phyloP scores from a whole-genome alignment of 1,140 invertebrate genomes.

The Agraylea sexmaculata region DNA sequence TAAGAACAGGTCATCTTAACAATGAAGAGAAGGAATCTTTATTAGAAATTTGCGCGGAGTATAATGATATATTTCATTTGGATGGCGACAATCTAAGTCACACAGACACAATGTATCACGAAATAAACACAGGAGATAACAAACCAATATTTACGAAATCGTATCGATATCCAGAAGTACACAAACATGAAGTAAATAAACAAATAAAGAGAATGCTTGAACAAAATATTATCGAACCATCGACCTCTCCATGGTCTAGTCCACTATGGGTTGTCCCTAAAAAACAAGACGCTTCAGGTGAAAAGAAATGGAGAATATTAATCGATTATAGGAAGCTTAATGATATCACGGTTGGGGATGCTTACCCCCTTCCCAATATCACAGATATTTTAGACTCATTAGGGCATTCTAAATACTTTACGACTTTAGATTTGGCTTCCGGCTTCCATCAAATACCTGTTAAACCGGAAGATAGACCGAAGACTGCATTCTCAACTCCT shows the following conservation, averaged over 20 bases:
- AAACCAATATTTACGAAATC: slow-evolving; percentile 20
- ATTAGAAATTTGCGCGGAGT: slow-evolving; percentile 8
- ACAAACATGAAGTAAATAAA: slow-evolving; percentile 22
- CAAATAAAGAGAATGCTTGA: slow-evolving; percentile 20
- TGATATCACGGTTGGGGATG: slow-evolving; percentile 24
- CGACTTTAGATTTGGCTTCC: slow-evolving; percentile 34
- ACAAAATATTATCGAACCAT: slow-evolving; percentile 15
- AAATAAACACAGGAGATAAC: slow-evolving; percentile 20
- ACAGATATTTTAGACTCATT: slow-evolving; percentile 35
- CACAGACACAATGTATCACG: slow-evolving; percentile 23
- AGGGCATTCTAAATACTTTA: slow-evolving; percentile 34
- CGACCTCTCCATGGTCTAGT: slow-evolving; percentile 11
- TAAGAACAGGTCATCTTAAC: too few species aligned
- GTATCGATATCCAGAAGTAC: slow-evolving; percentile 25
- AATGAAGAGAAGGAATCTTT: slow-evolving; percentile 9
- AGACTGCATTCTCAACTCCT: slow-evolving; percentile 36
- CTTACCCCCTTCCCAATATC: slow-evolving; percentile 41
- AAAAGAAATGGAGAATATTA: slow-evolving; percentile 26
- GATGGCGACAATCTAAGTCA: slow-evolving; percentile 18
- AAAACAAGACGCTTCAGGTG: slow-evolving; percentile 23
- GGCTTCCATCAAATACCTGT: slow-evolving; percentile 42
- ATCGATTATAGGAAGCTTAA: slow-evolving; percentile 29
- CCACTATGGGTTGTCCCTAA: slow-evolving; percentile 25
- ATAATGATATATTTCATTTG: slow-evolving; percentile 21
- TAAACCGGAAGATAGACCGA: slow-evolving; percentile 25